phyloP scores from a whole-genome alignment of 2,113 vertebrate genomes.

The Phaethornis superciliosus region DNA sequence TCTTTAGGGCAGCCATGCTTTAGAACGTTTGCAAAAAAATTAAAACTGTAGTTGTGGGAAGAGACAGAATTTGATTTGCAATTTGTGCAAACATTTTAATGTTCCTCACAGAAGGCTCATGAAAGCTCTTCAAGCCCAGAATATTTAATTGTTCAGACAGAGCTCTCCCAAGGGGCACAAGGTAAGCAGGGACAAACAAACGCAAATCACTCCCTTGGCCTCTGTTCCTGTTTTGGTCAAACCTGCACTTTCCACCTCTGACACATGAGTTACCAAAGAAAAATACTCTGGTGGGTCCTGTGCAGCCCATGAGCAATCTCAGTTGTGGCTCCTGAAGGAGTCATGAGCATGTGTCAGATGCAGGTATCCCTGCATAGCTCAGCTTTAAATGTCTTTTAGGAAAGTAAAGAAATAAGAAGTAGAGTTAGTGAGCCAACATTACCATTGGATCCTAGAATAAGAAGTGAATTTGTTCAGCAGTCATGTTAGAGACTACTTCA shows the following conservation, averaged over 20 bases:
- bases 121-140: not conserved
- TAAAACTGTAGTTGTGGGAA: constrained; percentile 28
- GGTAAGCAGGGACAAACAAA: not conserved
- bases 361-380: not conserved
- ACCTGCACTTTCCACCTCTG: not conserved
- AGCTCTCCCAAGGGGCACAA: not conserved
- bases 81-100: constrained; percentile 29
- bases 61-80: constrained; percentile 1
- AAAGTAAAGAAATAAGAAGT: not conserved
- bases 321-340: not conserved
- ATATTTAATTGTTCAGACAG: not conserved
- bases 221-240: not conserved
- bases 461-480: not conserved
- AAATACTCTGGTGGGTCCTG: not conserved
- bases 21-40: constrained; percentile 46
- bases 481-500: not conserved
- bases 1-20: constrained; percentile 7
- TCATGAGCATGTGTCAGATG: not conserved
- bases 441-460: not conserved
- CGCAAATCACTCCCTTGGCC: not conserved
- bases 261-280: not conserved
- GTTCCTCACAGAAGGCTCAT: not conserved
- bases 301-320: not conserved
- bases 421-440: not conserved
- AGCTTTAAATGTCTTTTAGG: not conserved